phyloP scores from a whole-genome alignment of 2,888 invertebrate species.

The Allophyes oxyacanthae region DNA sequence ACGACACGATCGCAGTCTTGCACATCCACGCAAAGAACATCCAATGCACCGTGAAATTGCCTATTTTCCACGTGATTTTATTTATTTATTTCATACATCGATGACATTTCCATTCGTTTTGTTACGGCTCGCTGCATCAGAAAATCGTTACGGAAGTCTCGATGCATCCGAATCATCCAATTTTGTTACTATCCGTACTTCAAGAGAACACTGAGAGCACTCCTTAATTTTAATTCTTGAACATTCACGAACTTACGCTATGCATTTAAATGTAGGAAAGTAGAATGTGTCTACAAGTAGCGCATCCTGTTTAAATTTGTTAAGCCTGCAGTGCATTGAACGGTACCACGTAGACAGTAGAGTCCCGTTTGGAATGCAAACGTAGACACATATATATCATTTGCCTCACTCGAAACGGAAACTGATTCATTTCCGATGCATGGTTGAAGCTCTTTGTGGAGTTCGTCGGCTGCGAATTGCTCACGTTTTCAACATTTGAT shows the following conservation, averaged over 20 bases:
- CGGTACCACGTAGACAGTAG: constrained; percentile 65
- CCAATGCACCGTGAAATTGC: constrained; percentile 89
- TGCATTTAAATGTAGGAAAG: constrained; percentile 74
- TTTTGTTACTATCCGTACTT: constrained; percentile 53
- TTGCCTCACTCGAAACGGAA: constrained; percentile 84
- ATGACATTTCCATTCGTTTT: constrained; percentile 81
- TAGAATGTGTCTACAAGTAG: constrained; percentile 71
- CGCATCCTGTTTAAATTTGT: constrained; percentile 70
- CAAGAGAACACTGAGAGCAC: constrained; percentile 53
- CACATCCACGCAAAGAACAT: constrained; percentile 81
- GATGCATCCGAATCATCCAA: constrained; percentile 52
- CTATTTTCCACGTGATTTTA: constrained; percentile 89
- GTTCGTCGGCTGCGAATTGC: constrained; percentile 85
- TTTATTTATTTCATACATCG: constrained; percentile 87
- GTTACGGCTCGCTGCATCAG: constrained; percentile 69
- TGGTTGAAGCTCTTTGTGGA: constrained; percentile 87
- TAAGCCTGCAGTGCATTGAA: constrained; percentile 61
- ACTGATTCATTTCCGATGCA: constrained; percentile 89
- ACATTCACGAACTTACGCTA: constrained; percentile 67
- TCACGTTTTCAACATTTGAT: constrained; percentile 87
- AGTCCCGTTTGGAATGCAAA: constrained; percentile 71
- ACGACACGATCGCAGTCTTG: constrained; percentile 65
- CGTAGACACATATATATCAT: constrained; percentile 78
- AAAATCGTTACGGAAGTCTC: constrained; percentile 65
- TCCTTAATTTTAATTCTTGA: constrained; percentile 69